Base-by-base conservation (phyloP, 2,113 vertebrate genomes). In the Ceuthmochares aereus region DNA sequence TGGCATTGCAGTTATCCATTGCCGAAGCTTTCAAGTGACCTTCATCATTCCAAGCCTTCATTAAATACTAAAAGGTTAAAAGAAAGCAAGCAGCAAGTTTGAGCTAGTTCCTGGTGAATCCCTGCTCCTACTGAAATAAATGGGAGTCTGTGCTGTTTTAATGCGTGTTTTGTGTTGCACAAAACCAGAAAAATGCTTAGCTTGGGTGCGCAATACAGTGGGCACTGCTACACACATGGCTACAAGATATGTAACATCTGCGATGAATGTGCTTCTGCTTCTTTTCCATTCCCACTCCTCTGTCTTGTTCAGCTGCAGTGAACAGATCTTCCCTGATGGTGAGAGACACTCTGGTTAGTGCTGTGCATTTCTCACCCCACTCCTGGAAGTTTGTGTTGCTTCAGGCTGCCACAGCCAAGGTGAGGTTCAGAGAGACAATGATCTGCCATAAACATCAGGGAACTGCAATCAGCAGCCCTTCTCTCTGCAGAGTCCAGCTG, bases 171-270 rank as follows among this genome's bases (percentile, higher is more conserved):
- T 21, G 1, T 2, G 30, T 12, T 23, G 12, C 58, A 22, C 32
- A 3, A 4, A 13, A 8, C 6, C 3, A 4, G 6, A 0, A 2
- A 1, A 5, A 2, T 0, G 1, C 43, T 30, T 20, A 14, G 18
- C 7, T 5, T 12, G 59, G 55, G 32, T 4, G 60, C 16, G 0
- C 32, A 2, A 2, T 3, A 0, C 5, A 0, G 0, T 11, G 75
- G 40, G 36, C 32, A 1, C 43, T 2, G 2, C 1, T 25, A 3
- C 74, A 4, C 4, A 16, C 12, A 2, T 0, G 36, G 12, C 5
- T 10, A 2, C n/a, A 9, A 3, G 67, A 32, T 21, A 47, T 1
- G 26, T 4, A 1, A 6, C 4, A 34, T 73, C 37, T 17, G 59
- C 5, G 40, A 2, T 2, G 47, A 10, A 23, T 1, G 7, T 22